These are phyloP conservation scores for Phrynocephalus vlangalii DNA, from an alignment of 2,797 vertebrate species.

Conservation along the genomic window DNA sequence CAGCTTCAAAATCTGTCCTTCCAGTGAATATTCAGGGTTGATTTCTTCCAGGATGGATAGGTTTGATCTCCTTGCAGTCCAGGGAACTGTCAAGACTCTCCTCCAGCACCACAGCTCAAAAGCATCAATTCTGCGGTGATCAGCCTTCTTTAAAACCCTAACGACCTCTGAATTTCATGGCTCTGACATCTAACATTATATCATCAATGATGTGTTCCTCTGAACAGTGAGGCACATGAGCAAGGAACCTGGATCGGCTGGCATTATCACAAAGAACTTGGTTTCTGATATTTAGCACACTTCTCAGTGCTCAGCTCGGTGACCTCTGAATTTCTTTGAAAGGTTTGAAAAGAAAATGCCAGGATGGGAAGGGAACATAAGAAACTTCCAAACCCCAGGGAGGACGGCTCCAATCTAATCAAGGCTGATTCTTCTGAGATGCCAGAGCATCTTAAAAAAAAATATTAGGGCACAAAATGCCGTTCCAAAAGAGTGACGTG, in stretches of 20 bases:
- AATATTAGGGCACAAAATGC: background rate
- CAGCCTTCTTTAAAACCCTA: too few relatives aligned
- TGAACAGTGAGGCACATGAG: too few relatives aligned
- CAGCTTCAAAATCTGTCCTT: too few relatives aligned
- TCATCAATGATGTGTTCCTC: too few relatives aligned
- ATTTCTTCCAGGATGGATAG: too few relatives aligned
- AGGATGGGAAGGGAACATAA: background rate
- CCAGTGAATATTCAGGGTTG: too few relatives aligned
- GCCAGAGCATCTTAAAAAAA: constrained; percentile 17
- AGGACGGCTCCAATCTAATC: background rate
- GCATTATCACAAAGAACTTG: background rate
- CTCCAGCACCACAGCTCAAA: too few relatives aligned
- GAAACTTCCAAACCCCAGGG: background rate
- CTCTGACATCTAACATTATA: too few relatives aligned
- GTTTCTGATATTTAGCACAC: background rate
- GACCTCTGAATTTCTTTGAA: background rate
- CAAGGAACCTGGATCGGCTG: background rate
- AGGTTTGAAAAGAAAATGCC: background rate
- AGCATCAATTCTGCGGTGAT: too few relatives aligned
- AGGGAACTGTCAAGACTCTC: too few relatives aligned
- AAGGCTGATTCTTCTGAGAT: background rate
- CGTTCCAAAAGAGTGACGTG: background rate
- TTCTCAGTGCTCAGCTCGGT: background rate
- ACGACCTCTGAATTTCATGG: too few relatives aligned
- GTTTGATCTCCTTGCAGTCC: too few relatives aligned